Percentiles rank a stretch among this genome's conserved stretches.
phyloP scores from a whole-genome alignment of 2,888 invertebrate genomes.

The Antitype chi region DNA sequence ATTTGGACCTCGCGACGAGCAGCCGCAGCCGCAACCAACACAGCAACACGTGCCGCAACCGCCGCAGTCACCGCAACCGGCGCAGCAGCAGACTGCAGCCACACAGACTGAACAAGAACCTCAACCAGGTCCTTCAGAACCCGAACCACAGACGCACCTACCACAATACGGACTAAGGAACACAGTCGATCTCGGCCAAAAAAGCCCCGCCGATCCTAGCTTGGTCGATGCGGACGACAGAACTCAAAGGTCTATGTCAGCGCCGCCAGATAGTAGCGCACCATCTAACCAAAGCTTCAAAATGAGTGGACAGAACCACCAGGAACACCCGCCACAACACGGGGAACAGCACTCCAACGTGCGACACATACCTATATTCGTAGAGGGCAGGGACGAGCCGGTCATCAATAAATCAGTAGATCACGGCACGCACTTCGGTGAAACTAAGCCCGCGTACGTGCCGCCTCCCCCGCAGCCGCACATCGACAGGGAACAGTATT shows the following conservation, averaged over 20 bases:
- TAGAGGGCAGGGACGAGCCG: conserved; percentile 96
- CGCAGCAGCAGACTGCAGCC: conserved; percentile 80
- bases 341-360: conserved; percentile 89
- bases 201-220: conserved; percentile 89
- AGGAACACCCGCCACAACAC: conserved; percentile 72
- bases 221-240: conserved; percentile 90
- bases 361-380: conserved; percentile 96
- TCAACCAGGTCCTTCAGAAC: conserved; percentile 73
- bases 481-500: conserved; percentile 86
- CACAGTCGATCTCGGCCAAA: conserved; percentile 95
- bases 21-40: conserved; percentile 65
- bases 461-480: conserved; percentile 80
- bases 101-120: conserved; percentile 85
- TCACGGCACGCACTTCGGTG: conserved; percentile 79
- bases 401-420: conserved; percentile 92
- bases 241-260: conserved; percentile 94
- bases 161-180: conserved; percentile 94
- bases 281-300: conserved; percentile 73
- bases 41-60: conserved; percentile 71
- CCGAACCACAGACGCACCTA: conserved; percentile 78
- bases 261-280: conserved; percentile 92
- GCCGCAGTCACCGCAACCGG: conserved; percentile 67
- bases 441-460: conserved; percentile 80
- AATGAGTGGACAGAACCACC: conserved; percentile 83
- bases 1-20: conserved; percentile 81